Evolutionary conservation across 2,113 vertebrate genomes (phyloP).

Genomic region (Galemys pyrenaicus): DNA sequence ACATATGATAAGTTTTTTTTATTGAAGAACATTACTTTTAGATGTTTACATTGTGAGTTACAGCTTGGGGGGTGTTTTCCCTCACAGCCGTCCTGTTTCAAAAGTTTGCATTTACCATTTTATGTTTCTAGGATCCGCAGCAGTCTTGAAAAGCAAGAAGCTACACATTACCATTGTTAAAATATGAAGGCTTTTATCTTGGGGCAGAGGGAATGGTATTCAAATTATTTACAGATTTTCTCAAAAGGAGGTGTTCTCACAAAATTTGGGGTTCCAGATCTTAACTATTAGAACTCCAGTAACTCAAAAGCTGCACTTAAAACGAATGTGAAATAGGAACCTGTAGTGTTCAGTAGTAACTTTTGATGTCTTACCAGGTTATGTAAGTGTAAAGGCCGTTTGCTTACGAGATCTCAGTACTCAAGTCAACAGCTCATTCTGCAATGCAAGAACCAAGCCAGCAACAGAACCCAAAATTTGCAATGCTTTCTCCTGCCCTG

Average conservation of each 20-base stretch:
- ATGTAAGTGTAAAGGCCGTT: slow-evolving; percentile 91
- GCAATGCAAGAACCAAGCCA: slow-evolving; percentile 88
- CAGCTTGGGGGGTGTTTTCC: not conserved
- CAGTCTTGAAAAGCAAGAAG: not conserved
- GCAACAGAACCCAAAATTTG: slow-evolving; percentile 90
- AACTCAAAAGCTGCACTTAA: not conserved
- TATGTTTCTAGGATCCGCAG: not conserved
- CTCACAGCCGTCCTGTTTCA: not conserved
- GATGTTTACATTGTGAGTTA: not conserved
- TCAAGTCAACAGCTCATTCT: slow-evolving; percentile 93
- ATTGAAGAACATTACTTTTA: not conserved
- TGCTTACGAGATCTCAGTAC: slow-evolving; percentile 93
- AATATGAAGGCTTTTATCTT: not conserved
- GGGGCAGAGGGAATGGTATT: not conserved
- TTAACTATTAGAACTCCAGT: not conserved
- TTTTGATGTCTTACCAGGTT: slow-evolving; percentile 85
- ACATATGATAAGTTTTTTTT: not conserved
- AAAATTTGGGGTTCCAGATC: not conserved
- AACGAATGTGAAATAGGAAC: not conserved
- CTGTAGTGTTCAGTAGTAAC: not conserved
- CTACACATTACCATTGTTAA: not conserved
- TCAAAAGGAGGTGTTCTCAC: slow-evolving; percentile 13
- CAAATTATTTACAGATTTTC: not conserved
- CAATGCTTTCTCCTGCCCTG: slow-evolving; percentile 94
- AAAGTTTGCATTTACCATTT: not conserved